Evolutionary conservation across 2,888 invertebrate species (phyloP), one percentile per base, ranked within the genome.

Genomic region (Drosophila rellima): DNA sequence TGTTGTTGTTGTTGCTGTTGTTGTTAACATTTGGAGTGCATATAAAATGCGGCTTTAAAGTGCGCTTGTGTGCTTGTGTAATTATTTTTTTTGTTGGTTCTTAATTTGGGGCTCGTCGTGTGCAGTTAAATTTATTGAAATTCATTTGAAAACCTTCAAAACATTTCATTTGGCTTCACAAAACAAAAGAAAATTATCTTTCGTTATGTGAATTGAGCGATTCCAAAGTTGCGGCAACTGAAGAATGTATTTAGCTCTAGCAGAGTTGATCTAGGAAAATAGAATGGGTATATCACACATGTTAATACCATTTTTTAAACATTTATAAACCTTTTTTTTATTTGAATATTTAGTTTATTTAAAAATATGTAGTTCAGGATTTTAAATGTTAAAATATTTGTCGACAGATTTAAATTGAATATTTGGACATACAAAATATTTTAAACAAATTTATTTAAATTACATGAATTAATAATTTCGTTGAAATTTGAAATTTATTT

Each of bases 11-110:
- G 45, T 37, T 55, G 48, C 42, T 54, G 44, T 59, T 56, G 72
- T 50, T 45, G 35, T 31, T 67, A 50, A 33, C 54, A 74, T 73
- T 74, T 70, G 42, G 42, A 70, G 76, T 74, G 70, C 59, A 73
- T 17, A 23, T 39, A 63, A 39, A 59, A 39, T 42, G 11, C 20
- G 26, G 33, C 51, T 56, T 35, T 57, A 50, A 57, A 57, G 33
- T 68, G 31, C 57, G 48, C 11, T 47, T 23, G 29, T 47, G 42
- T 33, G 44, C 29, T 17, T 40, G 48, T 17, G 17, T 31, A 23
- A 26, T 20, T 10, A 10, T 31, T 18, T 44, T 55, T 5, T 42
- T 20, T 15, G 33, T 42, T 33, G 11, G 6, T 10, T 26, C 11
- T 37, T 37, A 15, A 44, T 15, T 33, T 40, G 39, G 20, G 40